Conservation (phyloP, 2,888 invertebrate species). For the Dastarcus helophoroides region DNA sequence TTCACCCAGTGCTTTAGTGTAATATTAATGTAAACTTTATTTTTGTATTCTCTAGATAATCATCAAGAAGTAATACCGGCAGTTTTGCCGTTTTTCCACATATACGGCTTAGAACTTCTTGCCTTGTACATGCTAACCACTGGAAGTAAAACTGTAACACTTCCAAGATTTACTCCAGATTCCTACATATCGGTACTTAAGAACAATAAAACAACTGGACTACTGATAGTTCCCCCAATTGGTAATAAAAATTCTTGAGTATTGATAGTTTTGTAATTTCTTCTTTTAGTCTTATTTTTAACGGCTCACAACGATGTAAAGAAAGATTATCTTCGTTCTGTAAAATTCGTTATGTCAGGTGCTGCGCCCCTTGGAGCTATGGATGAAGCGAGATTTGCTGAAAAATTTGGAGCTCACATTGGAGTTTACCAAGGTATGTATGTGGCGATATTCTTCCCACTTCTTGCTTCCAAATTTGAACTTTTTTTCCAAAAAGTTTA, state of each 20-base stretch:
- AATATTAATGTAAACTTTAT: no score
- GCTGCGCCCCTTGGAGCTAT: conserved; percentile 57
- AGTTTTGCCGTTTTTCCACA: conserved; percentile 40
- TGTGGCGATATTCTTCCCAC: neutral
- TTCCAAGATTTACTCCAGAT: conserved; percentile 23
- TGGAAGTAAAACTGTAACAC: conserved; percentile 33
- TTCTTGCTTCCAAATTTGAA: neutral
- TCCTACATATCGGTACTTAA: conserved; percentile 7
- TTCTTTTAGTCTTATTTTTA: conserved; percentile 54
- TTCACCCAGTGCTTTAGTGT: no score
- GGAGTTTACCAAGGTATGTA: conserved; percentile 26
- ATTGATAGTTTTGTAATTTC: neutral
- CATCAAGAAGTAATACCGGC: conserved; percentile 22
- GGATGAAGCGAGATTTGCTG: conserved; percentile 43
- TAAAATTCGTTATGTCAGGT: conserved; percentile 47
- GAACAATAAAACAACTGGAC: conserved; percentile 9
- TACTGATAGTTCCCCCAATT: conserved; percentile 17
- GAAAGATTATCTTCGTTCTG: conserved; percentile 41
- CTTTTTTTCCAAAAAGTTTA: no score
- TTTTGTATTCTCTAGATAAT: conserved; percentile 14
- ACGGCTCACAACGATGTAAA: conserved; percentile 49
- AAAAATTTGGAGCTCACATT: conserved; percentile 32
- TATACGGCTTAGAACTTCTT: conserved; percentile 37
- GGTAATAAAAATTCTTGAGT: conserved; percentile 11
- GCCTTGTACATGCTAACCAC: conserved; percentile 2